Evolutionary conservation across 2,888 invertebrate genomes (phyloP).

Genomic region (Drosophila lutescens): DNA sequence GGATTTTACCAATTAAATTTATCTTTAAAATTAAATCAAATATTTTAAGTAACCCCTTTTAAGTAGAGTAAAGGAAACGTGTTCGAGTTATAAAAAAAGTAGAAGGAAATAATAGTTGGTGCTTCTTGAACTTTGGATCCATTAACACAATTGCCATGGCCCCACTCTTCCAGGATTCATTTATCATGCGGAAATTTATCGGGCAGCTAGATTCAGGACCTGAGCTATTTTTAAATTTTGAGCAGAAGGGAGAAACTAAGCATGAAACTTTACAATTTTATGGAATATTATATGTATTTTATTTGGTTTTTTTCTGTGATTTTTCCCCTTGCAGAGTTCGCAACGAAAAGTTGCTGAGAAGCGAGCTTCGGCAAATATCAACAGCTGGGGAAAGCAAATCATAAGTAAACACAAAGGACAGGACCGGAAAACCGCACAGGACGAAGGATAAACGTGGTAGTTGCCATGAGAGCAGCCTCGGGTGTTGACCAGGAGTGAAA

Average conservation of each 20-base stretch:
- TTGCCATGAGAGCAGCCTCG: conserved; percentile 72
- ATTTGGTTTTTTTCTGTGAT: conserved; percentile 34
- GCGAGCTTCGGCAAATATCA: conserved; percentile 33
- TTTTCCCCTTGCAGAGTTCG: conserved; percentile 36
- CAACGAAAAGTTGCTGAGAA: conserved; percentile 46
- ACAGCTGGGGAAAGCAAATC: conserved; percentile 49
- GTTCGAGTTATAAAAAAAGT: conserved; percentile 7
- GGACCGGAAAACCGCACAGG: conserved; percentile 21
- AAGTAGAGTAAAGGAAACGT: background rate
- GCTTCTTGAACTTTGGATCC: conserved; percentile 56
- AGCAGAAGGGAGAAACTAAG: background rate
- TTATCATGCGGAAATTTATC: conserved; percentile 61
- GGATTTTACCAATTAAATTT: background rate
- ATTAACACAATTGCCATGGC: conserved; percentile 72
- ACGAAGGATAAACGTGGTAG: conserved; percentile 43
- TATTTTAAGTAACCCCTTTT: background rate
- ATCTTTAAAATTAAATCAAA: background rate
- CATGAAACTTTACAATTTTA: conserved; percentile 11
- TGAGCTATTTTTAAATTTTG: conserved; percentile 37
- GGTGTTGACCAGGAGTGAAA: conserved; percentile 47
- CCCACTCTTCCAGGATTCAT: conserved; percentile 38
- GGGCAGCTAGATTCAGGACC: conserved; percentile 61
- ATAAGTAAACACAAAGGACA: conserved; percentile 60
- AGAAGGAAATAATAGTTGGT: conserved; percentile 6
- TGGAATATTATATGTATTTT: conserved; percentile 45